Evolutionary conservation across 37 sponge, comb jelly and placozoan genomes (phyloP).

Genomic region (Chondrilla cf. caribensis): DNA sequence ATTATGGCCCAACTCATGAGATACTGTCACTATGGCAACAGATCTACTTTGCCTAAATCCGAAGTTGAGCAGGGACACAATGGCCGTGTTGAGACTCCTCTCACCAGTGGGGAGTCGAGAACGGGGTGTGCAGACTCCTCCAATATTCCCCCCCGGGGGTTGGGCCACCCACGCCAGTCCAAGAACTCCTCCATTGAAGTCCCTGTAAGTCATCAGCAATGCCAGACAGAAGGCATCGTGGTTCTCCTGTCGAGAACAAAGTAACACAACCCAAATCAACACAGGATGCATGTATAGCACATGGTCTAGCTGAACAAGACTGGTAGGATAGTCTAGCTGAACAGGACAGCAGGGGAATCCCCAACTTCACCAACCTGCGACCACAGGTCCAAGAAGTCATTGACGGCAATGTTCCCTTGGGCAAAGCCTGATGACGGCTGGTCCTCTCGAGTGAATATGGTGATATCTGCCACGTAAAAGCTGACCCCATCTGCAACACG

Average conservation of each 20-base stretch:
- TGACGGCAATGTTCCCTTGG: conserved; percentile 8
- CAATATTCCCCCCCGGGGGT: conserved; percentile 63
- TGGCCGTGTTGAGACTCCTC: conserved; percentile 54
- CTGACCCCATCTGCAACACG: background rate
- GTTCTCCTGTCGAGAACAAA: conserved; percentile 24
- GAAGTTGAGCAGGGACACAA: conserved; percentile 62
- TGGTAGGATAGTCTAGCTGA: conserved; percentile 4
- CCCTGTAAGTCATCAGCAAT: conserved; percentile 55
- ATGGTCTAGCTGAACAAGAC: conserved; percentile 11
- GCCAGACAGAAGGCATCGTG: conserved; percentile 59
- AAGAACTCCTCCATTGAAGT: conserved; percentile 54
- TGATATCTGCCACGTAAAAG: background rate
- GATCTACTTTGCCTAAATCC: conserved; percentile 41
- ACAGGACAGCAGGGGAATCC: background rate
- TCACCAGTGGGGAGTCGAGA: conserved; percentile 40
- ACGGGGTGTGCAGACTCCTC: conserved; percentile 72
- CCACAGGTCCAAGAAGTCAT: conserved; percentile 27
- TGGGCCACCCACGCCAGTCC: conserved; percentile 75
- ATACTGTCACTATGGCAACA: conserved; percentile 44
- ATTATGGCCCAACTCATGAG: conserved; percentile 80
- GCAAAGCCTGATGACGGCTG: background rate
- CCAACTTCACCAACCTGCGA: background rate
- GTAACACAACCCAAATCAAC: background rate
- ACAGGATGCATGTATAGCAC: background rate
- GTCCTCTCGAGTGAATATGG: background rate